Conservation (phyloP, 2,888 invertebrate genomes). For the Bugula neritina region DNA sequence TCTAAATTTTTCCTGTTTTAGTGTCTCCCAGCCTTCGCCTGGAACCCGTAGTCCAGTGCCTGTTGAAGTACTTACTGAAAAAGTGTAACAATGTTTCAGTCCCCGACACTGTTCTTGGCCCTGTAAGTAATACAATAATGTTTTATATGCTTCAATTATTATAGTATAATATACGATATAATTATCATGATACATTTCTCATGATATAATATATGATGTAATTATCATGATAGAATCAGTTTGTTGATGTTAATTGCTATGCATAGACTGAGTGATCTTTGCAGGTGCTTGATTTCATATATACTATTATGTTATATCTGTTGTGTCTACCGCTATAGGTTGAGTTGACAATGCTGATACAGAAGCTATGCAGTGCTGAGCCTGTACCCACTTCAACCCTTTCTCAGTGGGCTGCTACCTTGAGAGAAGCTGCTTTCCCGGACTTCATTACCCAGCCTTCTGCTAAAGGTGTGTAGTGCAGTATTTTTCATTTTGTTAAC, state of each 20-base stretch:
- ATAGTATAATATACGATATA: not conserved
- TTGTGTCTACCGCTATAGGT: constrained; percentile 48
- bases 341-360: constrained; percentile 65
- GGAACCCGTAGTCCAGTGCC: constrained; percentile 65
- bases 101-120: not conserved
- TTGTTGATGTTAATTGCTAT: not conserved
- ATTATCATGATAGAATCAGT: not conserved
- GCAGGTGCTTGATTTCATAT: no score
- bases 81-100: constrained; percentile 42
- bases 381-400: constrained; percentile 44
- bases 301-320: not conserved
- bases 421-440: not conserved
- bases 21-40: constrained; percentile 45
- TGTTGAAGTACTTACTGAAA: constrained; percentile 63
- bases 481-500: not conserved
- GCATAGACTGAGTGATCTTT: not conserved
- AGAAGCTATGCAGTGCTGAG: constrained; percentile 67
- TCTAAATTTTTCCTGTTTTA: no score
- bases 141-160: not conserved
- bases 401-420: constrained; percentile 2
- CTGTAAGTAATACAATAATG: not conserved
- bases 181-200: no score
- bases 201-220: not conserved
- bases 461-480: not conserved
- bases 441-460: not conserved